A percentile compares a stretch with the other conserved stretches of the same genome.
These are phyloP conservation scores for Pangasius mekongensis DNA, from an alignment of 2,797 vertebrate species.

Conservation along the genomic window DNA sequence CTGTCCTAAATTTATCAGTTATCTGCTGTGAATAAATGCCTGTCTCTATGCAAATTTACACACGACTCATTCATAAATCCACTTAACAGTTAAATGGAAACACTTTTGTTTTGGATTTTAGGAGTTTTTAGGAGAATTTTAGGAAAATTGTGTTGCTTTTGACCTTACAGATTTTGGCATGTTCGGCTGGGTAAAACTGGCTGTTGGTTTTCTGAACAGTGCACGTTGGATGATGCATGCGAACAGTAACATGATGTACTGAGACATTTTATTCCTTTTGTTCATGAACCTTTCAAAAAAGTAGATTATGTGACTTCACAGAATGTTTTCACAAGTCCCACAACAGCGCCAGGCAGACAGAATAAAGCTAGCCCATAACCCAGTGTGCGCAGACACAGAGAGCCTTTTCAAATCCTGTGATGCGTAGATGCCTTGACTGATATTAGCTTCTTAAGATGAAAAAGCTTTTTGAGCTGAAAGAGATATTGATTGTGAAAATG, in stretches of 20 bases:
- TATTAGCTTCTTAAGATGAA: constrained; percentile 34
- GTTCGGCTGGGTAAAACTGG: not conserved
- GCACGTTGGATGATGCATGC: constrained; percentile 10
- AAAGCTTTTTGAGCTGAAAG: constrained; percentile 33
- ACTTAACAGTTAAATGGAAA: not conserved
- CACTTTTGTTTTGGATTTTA: constrained; percentile 12
- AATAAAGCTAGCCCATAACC: constrained; percentile 20
- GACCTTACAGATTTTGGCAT: not conserved
- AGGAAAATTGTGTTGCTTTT: constrained; percentile 8
- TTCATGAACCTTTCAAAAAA: not conserved
- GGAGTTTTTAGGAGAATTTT: no score
- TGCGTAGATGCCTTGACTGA: constrained; percentile 23
- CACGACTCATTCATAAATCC: constrained; percentile 13
- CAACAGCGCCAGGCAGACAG: constrained; percentile 23
- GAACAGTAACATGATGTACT: not conserved
- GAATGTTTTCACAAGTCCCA: constrained; percentile 15
- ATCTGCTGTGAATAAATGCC: constrained; percentile 28
- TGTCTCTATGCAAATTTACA: constrained; percentile 26
- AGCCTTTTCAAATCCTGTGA: not conserved
- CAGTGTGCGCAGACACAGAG: not conserved
- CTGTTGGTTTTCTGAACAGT: not conserved
- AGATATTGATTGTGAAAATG: constrained; percentile 37
- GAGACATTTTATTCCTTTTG: not conserved
- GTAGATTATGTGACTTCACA: constrained; percentile 21
- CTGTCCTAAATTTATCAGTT: constrained; percentile 28